Evolutionary conservation across 2,113 vertebrate genomes (phyloP).

Genomic region (Chrysemys picta): DNA sequence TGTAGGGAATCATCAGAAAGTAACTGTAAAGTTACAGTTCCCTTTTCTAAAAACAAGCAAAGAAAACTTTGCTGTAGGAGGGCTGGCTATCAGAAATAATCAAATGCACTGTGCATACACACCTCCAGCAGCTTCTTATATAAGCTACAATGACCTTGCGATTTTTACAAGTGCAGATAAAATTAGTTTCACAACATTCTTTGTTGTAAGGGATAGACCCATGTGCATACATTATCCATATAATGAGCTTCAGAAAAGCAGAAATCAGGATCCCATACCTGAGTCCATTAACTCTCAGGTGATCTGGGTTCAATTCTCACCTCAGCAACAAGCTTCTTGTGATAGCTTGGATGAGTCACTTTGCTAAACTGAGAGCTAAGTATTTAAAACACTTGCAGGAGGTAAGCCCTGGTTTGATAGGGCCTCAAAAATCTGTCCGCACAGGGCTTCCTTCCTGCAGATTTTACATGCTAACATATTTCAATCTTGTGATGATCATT

Average conservation of each 20-base stretch:
- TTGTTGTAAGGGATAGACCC: background rate
- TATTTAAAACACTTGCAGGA: too few species aligned
- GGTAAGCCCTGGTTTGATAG: background rate
- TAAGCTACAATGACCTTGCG: background rate
- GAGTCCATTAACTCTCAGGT: background rate
- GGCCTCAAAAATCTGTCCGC: background rate
- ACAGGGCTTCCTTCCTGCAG: background rate
- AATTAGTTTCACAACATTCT: background rate
- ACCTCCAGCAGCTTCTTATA: background rate
- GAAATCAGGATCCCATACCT: background rate
- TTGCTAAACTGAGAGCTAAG: too few species aligned
- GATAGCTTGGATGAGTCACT: background rate
- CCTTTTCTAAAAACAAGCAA: background rate
- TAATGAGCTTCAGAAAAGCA: background rate
- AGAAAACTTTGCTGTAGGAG: background rate
- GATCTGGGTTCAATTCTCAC: background rate
- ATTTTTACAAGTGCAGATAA: conserved; percentile 3
- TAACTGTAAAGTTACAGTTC: accelerated
- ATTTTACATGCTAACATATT: background rate
- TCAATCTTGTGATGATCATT: background rate
- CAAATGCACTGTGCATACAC: background rate
- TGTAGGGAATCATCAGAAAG: background rate
- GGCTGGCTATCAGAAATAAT: background rate
- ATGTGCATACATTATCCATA: background rate
- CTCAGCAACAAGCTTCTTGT: background rate